A percentile compares a stretch with the other conserved stretches of the same genome.
Conservation (phyloP, 2,797 vertebrate species). For the Chiloscyllium punctatum region DNA sequence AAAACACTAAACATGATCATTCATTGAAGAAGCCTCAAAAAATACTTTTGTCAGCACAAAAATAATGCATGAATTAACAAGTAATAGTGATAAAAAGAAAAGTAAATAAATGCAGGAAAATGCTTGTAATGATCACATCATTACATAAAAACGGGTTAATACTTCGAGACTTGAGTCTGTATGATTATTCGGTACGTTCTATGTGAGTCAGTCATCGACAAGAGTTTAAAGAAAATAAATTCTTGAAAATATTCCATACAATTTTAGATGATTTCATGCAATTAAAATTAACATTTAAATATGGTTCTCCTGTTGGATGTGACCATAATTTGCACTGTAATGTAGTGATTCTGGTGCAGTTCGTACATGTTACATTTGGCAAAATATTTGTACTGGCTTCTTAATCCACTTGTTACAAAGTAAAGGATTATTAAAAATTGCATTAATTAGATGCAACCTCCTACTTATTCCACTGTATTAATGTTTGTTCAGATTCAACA, state of each 20-base stretch:
- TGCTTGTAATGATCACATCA: not conserved
- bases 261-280: too few relatives aligned
- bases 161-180: not conserved
- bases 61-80: not conserved
- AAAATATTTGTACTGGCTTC: conserved; percentile 21
- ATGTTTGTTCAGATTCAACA: not conserved
- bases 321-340: not conserved
- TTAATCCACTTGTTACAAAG: not conserved
- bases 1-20: not conserved
- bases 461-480: not conserved
- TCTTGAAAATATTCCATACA: not conserved
- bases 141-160: not conserved
- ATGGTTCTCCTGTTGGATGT: not conserved
- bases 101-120: not conserved
- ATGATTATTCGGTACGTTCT: not conserved
- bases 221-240: not conserved
- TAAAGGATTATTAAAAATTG: not conserved
- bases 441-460: not conserved
- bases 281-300: not conserved
- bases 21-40: not conserved
- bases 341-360: not conserved
- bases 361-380: not conserved
- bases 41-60: not conserved
- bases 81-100: not conserved
- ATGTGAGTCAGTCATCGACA: not conserved